Evolutionary conservation across 2,797 vertebrate genomes (phyloP).

Genomic region (Alcedo quadribrachys): DNA sequence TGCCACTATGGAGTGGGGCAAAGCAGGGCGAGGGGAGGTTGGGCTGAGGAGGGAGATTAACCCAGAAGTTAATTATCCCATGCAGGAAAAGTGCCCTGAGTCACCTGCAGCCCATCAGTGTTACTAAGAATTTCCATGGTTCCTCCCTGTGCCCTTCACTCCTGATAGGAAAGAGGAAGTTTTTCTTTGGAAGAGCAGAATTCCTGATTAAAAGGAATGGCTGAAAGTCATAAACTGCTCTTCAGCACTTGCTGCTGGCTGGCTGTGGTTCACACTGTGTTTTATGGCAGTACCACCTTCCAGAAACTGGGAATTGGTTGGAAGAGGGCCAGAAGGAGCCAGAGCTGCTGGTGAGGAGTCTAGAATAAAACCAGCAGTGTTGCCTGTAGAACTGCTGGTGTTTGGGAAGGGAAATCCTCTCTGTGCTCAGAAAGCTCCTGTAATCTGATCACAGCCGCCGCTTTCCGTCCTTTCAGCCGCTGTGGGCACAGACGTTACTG

Average conservation of each 20-base stretch:
- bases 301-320: background rate
- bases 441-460: background rate
- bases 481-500: fast-evolving
- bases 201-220: background rate
- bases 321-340: background rate
- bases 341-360: background rate
- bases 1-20: background rate
- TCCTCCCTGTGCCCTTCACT: background rate
- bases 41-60: background rate
- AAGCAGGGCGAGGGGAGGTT: fast-evolving
- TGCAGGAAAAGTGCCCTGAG: slow-evolving; percentile 13
- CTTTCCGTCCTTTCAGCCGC: background rate
- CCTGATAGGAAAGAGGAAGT: background rate
- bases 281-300: background rate
- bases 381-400: background rate
- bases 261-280: background rate
- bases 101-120: background rate
- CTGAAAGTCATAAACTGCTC: background rate
- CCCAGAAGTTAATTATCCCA: background rate
- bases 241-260: background rate
- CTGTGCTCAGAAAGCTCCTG: background rate
- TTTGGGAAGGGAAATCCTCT: background rate
- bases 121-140: background rate
- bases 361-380: background rate
- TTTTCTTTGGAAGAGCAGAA: background rate